Evolutionary conservation across 2,113 vertebrate genomes (phyloP), one percentile per base, ranked within the genome.

Genomic region (Helogale parvula): DNA sequence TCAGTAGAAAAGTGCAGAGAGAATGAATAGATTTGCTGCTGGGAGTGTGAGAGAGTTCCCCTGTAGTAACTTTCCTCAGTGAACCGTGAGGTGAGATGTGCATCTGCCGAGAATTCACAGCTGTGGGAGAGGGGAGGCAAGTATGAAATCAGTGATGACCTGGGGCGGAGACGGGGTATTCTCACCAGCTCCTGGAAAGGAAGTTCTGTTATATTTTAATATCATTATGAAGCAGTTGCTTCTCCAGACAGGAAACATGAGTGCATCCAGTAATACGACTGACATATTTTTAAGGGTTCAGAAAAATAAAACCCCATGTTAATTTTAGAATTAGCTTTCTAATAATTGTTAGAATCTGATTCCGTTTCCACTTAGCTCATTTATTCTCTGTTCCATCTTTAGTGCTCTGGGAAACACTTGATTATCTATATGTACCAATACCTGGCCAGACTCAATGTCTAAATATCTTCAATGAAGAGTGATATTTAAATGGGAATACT

Each of bases 311-410:
- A 17, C 10, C 16, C 71, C 15, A 5, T 52, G 21, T 65, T 89
- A 77, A 86, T 68, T 96, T 93, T 63, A 96, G 50, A 96, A 66
- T 85, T 79, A 45, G 47, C 45, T 88, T 77, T 95, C 47, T 57
- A 84, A 66, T 50, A 69, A 74, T 91, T 45, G 5, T 91, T 76
- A 65, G 60, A 85, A 69, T 92, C 45, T 65, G 79, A 88, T n/a
- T 90, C 29, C 81, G 5, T 72, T 95, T 84, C 16, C 21, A 65
- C 38, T 87, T 88, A 74, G 16, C 21, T 81, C 7, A 33, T 52
- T 83, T 81, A 72, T 82, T 66, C 74, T 41, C 80, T 81, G 14
- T 93, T 90, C 68, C 52, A 6, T 16, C 74, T 76, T 84, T 71
- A 88, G 50, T 76, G 60, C 38, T 71, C 74, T 94, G 35, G 27